Conservation (phyloP, 1,140 invertebrate species). For the Brachionus plicatilis region DNA sequence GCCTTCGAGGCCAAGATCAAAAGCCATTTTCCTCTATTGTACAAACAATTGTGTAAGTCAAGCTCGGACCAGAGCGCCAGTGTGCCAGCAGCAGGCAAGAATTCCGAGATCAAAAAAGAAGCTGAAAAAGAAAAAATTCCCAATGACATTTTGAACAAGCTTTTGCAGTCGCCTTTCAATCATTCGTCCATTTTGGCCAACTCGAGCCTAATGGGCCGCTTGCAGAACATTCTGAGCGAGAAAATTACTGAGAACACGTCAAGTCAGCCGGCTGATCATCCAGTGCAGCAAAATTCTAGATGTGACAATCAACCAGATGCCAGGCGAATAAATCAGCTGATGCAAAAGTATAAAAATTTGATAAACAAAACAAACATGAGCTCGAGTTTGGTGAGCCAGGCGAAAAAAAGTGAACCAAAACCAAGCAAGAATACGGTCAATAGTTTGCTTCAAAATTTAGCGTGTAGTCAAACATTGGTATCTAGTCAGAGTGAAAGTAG, state of each 20-base stretch:
- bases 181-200: background rate
- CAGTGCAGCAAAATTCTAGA: background rate
- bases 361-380: conserved; percentile 20
- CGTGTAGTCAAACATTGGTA: background rate
- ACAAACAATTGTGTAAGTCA: conserved; percentile 33
- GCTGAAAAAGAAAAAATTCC: background rate
- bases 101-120: background rate
- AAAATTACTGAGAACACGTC: background rate
- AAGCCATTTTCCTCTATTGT: conserved; percentile 15
- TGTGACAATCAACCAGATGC: background rate
- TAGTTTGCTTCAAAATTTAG: conserved; percentile 20
- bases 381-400: background rate
- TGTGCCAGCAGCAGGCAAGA: background rate
- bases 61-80: background rate
- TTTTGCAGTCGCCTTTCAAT: background rate
- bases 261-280: background rate
- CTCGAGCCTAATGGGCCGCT: background rate
- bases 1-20: background rate
- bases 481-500: background rate
- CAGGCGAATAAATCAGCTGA: background rate
- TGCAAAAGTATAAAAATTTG: conserved; percentile 37
- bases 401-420: background rate
- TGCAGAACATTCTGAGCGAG: background rate
- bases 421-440: background rate
- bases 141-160: background rate